Evolutionary conservation across 64 coral and sea anemone genomes (phyloP).

Genomic region (Actinia equina): DNA sequence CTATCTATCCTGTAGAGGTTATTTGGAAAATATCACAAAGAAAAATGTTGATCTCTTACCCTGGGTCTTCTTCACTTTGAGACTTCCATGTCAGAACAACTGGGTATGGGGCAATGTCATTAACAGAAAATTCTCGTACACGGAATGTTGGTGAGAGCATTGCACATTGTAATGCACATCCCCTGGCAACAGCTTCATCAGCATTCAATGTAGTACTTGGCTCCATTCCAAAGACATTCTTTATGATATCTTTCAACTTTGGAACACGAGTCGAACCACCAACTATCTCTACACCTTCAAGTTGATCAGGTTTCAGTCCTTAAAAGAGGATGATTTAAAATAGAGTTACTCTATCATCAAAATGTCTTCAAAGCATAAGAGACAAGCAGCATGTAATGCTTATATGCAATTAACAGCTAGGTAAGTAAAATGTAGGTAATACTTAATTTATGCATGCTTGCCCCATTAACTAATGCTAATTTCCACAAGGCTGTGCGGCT

Average conservation of each 20-base stretch:
- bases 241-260: slow-evolving; percentile 70
- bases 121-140: slow-evolving; percentile 89
- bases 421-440: no score
- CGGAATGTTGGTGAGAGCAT: slow-evolving; percentile 95
- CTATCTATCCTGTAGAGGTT: no score
- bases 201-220: slow-evolving; percentile 93
- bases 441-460: no score
- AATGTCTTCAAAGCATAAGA: no score
- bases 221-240: slow-evolving; percentile 74
- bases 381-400: no score
- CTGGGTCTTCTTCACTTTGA: slow-evolving; percentile 70
- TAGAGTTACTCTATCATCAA: background rate
- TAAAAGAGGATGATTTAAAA: background rate
- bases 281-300: slow-evolving; percentile 92
- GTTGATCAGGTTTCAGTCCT: slow-evolving; percentile 79
- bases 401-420: no score
- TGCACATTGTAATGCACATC: slow-evolving; percentile 95
- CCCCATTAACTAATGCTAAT: no score
- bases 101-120: slow-evolving; percentile 86
- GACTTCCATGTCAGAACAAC: slow-evolving; percentile 88
- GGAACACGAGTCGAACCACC: slow-evolving; percentile 95
- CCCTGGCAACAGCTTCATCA: slow-evolving; percentile 94
- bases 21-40: background rate
- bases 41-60: slow-evolving; percentile 32
- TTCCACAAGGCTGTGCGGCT: no score